Evolutionary conservation across 1,140 invertebrate genomes (phyloP), one percentile per base, ranked within the genome.

Genomic region (Diachasmimorpha longicaudata): DNA sequence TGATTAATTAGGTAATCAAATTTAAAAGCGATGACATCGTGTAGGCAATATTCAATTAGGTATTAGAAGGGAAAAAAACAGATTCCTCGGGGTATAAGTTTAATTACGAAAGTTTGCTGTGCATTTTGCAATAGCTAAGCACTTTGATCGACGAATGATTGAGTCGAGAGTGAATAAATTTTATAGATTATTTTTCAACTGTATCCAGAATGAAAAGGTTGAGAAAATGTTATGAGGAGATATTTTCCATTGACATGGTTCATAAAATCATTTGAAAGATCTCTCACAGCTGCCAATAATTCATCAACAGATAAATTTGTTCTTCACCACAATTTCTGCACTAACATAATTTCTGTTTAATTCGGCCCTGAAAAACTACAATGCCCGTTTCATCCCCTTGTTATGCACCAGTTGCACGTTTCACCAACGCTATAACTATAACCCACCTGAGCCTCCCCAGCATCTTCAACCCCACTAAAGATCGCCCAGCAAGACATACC

Each of bases 361-460:
- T 31, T 14, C 21, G 23, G 25, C 58, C 58, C 19, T 63, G 1
- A 63, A 8, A 25, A 31, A 63, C 19, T 31, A 52, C 16, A 19
- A 52, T 63, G 23, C 19, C 5, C 58, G 21, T 46, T 11, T 46
- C 2, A 11, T 11, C 23, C 58, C 19, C 21, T 63, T 19, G 48
- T 52, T 63, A 63, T 23, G 23, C 58, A 63, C 58, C 58, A 63
- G 58, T 63, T 63, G 58, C 58, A 63, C 58, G 58, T 63, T 52
- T 52, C 48, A 52, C 48, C 4, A 23, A 14, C 23, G 21, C 23
- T 23, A 63, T 31, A 8, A 55, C 9, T 21, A 55, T 55, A 63
- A 4, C 14, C 21, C 23, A 63, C 58, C 58, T 63, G 58, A 63
- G 23, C 19, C 58, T 11, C 11, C 19, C 19, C 5, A 25, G 11